Evolutionary conservation across 2,888 invertebrate species (phyloP).

Genomic region (Drosophila prolongata): DNA sequence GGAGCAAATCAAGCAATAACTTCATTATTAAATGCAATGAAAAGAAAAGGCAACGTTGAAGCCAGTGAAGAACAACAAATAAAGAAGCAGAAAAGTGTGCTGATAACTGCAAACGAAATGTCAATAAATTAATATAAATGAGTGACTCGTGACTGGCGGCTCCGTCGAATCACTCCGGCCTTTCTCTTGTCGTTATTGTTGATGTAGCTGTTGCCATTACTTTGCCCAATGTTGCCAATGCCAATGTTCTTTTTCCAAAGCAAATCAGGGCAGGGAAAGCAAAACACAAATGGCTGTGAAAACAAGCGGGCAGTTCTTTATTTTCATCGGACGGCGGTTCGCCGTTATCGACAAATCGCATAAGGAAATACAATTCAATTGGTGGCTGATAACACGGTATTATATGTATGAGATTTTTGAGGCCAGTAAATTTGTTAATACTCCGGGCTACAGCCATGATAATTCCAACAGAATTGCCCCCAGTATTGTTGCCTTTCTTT

Average conservation of each 20-base stretch:
- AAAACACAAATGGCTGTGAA: slow-evolving; percentile 20
- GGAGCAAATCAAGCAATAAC: slow-evolving; percentile 2
- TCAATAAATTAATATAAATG: slow-evolving; percentile 78
- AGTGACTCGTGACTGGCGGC: slow-evolving; percentile 72
- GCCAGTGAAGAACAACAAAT: slow-evolving; percentile 23
- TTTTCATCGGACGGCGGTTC: slow-evolving; percentile 49
- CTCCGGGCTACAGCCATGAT: not conserved
- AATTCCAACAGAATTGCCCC: not conserved
- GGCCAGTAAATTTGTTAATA: slow-evolving; percentile 26
- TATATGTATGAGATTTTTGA: slow-evolving; percentile 27
- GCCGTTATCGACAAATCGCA: slow-evolving; percentile 53
- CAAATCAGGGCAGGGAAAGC: slow-evolving; percentile 17
- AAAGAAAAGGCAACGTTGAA: slow-evolving; percentile 11
- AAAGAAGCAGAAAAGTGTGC: slow-evolving; percentile 42
- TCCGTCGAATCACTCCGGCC: slow-evolving; percentile 2
- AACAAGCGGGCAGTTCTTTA: slow-evolving; percentile 11
- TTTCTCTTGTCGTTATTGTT: slow-evolving; percentile 15
- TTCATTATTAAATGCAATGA: slow-evolving; percentile 39
- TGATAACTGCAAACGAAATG: slow-evolving; percentile 67
- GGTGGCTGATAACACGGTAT: slow-evolving; percentile 18
- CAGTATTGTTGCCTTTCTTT: slow-evolving; percentile 10
- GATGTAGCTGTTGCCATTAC: slow-evolving; percentile 17
- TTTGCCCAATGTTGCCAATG: slow-evolving; percentile 6
- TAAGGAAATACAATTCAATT: slow-evolving; percentile 37
- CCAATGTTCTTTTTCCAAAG: slow-evolving; percentile 3